Evolutionary conservation across 2,797 vertebrate species (phyloP).

Genomic region (Typhlichthys subterraneus): DNA sequence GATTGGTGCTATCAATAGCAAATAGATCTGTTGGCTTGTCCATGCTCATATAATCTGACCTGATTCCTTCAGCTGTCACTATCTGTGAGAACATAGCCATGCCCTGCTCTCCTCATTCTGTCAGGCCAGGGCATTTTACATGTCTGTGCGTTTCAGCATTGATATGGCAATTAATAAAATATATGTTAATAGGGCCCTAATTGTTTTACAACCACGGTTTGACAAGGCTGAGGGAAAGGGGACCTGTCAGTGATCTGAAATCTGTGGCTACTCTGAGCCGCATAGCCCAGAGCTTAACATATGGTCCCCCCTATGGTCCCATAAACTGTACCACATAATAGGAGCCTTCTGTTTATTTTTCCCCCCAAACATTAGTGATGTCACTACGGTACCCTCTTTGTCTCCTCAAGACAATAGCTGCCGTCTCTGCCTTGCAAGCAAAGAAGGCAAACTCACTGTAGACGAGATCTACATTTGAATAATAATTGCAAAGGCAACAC

Average conservation of each 20-base stretch:
- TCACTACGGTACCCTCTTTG: slow-evolving; percentile 70
- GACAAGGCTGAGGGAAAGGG: slow-evolving; percentile 67
- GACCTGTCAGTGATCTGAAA: slow-evolving; percentile 68
- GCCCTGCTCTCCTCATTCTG: slow-evolving; percentile 81
- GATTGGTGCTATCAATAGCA: slow-evolving; percentile 92
- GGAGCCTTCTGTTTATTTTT: slow-evolving; percentile 73
- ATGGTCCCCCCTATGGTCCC: slow-evolving; percentile 72
- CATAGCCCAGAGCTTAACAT: slow-evolving; percentile 75
- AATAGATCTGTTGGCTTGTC: slow-evolving; percentile 85
- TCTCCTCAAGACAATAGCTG: slow-evolving; percentile 74
- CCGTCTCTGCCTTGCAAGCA: slow-evolving; percentile 43
- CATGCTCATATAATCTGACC: slow-evolving; percentile 95
- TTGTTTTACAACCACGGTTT: slow-evolving; percentile 77
- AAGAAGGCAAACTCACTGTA: slow-evolving; percentile 34
- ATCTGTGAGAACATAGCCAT: slow-evolving; percentile 93
- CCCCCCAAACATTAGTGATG: slow-evolving; percentile 66
- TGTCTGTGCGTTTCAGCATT: slow-evolving; percentile 73
- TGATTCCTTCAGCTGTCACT: slow-evolving; percentile 93
- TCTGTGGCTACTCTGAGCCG: slow-evolving; percentile 58
- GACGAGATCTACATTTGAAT: slow-evolving; percentile 55
- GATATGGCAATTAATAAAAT: slow-evolving; percentile 92
- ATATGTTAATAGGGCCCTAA: slow-evolving; percentile 90
- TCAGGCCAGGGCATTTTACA: slow-evolving; percentile 76
- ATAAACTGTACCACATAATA: slow-evolving; percentile 68
- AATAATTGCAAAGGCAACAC: slow-evolving; percentile 57